A percentile compares a stretch with the other conserved stretches of the same genome.
Conservation (phyloP, 1,140 invertebrate genomes). For the Macrobrachium rosenbergii region DNA sequence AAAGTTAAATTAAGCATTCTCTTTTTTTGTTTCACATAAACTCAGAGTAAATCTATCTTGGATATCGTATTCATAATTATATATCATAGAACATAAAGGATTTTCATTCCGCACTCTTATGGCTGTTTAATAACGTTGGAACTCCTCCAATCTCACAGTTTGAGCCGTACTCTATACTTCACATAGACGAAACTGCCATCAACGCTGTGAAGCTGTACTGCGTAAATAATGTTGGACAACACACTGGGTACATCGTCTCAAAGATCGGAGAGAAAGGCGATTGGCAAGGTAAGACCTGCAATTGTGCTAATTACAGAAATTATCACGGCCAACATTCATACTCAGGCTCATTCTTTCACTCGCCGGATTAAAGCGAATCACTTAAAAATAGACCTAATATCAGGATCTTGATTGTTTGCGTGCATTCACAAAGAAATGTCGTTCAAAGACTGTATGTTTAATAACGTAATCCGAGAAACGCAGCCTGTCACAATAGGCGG, state of each 20-base stretch:
- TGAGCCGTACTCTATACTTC: not conserved
- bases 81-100: too few relatives aligned
- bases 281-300: not conserved
- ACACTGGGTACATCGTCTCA: not conserved
- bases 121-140: too few relatives aligned
- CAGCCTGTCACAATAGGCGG: not conserved
- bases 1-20: too few relatives aligned
- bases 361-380: too few relatives aligned
- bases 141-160: not conserved
- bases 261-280: not conserved
- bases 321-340: not conserved
- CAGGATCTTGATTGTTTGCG: not conserved
- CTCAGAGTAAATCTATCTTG: too few relatives aligned
- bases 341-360: not conserved
- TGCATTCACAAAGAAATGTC: too few relatives aligned
- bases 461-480: not conserved
- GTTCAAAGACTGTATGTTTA: too few relatives aligned
- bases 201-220: slow-evolving; percentile 5
- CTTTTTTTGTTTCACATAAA: too few relatives aligned
- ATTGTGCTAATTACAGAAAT: not conserved
- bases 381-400: not conserved
- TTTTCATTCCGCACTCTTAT: too few relatives aligned
- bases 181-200: not conserved
- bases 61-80: too few relatives aligned
- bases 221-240: not conserved